Base-by-base conservation (phyloP, 2,888 invertebrate species). In the Acanthopleura granulata region DNA sequence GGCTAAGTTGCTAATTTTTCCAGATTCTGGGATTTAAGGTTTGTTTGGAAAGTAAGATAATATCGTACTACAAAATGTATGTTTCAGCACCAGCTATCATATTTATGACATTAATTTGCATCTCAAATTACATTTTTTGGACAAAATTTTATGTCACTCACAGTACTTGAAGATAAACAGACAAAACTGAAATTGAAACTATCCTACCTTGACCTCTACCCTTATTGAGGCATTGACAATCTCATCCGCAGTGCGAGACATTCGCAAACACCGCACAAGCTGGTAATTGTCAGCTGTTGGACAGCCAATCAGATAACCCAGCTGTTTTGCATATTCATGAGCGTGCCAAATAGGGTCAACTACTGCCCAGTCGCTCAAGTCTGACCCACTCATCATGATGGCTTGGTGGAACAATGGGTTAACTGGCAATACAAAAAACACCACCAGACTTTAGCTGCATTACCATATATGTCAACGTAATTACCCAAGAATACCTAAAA, bases 311-410 rank as follows among this genome's bases (percentile, higher is more conserved):
- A 85, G 84, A 18, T 80, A 75, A 4, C 87, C 90, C 40, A 91
- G 80, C 22, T 88, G 86, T 57, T 82, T 73, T 15, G 91, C 88
- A 78, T 90, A 90, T 14, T 86, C 83, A 25, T 82, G 79, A 3
- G 91, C 84, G 15, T 87, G 82, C 75, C 81, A 81, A 74, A 83
- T 73, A 49, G 83, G 79, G 79, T 81, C 74, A 72, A 89, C 82
- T 30, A 88, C 78, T 11, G 90, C 87, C 91, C 90, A 89, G 80
- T 88, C 86, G 77, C 90, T 86, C 62, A 89, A 78, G 73, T 91
- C 92, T 0, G 91, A 91, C 0, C 92, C 92, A 78, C 90, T 89
- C 86, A 91, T 90, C 85, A 91, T 85, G 40, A 92, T 90, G 14
- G 90, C 91, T 71, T 90, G 87, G 72, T 90, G 85, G 80, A 92